A percentile compares a stretch with the other conserved stretches of the same genome.
Conservation (phyloP, 2,113 vertebrate species). For the Melanotaenia duboulayi region DNA sequence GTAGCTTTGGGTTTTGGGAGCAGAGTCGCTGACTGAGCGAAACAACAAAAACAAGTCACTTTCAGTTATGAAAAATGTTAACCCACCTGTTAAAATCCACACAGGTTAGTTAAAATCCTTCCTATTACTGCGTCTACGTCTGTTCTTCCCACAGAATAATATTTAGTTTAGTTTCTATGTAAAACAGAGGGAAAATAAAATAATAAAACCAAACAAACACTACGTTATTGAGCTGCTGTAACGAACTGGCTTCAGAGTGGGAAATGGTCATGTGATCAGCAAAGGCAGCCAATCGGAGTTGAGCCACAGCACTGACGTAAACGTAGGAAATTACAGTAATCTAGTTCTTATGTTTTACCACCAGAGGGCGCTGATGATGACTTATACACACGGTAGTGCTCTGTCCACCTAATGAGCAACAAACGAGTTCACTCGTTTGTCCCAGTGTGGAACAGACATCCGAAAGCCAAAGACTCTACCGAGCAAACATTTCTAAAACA, state of each 20-base stretch:
- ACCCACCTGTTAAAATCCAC: slow-evolving; percentile 18
- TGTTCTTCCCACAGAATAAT: accelerated
- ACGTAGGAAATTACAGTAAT: not conserved
- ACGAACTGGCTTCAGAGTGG: not conserved
- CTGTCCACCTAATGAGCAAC: too few species aligned
- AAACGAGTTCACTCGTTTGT: too few species aligned
- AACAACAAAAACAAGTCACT: slow-evolving; percentile 26
- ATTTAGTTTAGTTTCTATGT: not conserved
- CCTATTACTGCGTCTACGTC: not conserved
- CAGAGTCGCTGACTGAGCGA: slow-evolving; percentile 36
- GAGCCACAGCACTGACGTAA: slow-evolving; percentile 20
- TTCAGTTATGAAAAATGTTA: accelerated
- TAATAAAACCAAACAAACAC: not conserved
- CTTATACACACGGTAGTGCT: too few species aligned
- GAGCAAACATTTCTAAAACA: too few species aligned
- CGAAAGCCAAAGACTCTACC: too few species aligned
- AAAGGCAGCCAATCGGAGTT: slow-evolving; percentile 40
- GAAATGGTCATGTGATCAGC: slow-evolving; percentile 45
- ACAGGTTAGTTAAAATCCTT: not conserved
- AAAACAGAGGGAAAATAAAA: not conserved
- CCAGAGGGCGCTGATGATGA: slow-evolving; percentile 4
- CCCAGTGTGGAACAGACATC: not conserved
- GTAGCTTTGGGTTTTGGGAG: not conserved
- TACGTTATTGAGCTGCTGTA: accelerated
- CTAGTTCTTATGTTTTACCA: accelerated